phyloP scores from a whole-genome alignment of 2,888 invertebrate genomes.

The Idaea biselata region DNA sequence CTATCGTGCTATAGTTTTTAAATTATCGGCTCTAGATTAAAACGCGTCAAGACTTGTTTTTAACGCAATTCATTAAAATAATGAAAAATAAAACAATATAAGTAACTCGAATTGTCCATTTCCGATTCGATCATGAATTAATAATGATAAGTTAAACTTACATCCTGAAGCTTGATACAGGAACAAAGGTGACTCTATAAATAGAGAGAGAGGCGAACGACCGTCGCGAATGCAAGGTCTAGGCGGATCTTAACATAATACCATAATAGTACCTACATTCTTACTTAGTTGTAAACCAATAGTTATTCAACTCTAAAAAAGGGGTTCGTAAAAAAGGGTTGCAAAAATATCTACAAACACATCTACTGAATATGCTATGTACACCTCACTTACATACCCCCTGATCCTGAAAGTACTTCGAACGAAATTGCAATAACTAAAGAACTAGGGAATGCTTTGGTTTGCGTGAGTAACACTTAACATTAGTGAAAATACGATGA shows the following conservation, averaged over 20 bases:
- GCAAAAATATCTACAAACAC: too few species aligned
- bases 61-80: background rate
- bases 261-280: background rate
- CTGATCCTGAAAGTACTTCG: background rate
- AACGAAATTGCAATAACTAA: background rate
- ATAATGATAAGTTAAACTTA: slow-evolving; percentile 12
- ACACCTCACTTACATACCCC: background rate
- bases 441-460: too few species aligned
- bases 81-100: background rate
- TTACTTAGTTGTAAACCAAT: background rate
- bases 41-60: background rate
- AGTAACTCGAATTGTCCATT: background rate
- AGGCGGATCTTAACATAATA: slow-evolving; percentile 11
- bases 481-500: too few species aligned
- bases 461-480: too few species aligned
- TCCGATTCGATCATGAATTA: slow-evolving; percentile 5
- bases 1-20: background rate
- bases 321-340: too few species aligned
- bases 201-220: slow-evolving; percentile 58
- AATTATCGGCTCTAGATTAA: background rate
- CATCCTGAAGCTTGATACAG: slow-evolving; percentile 28
- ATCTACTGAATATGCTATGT: background rate
- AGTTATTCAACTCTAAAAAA: too few species aligned
- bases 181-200: slow-evolving; percentile 38
- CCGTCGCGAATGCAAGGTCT: slow-evolving; percentile 49